A percentile compares a stretch with the other conserved stretches of the same genome.
phyloP scores from a whole-genome alignment of 2,888 invertebrate species.

The Lamproptera curius region DNA sequence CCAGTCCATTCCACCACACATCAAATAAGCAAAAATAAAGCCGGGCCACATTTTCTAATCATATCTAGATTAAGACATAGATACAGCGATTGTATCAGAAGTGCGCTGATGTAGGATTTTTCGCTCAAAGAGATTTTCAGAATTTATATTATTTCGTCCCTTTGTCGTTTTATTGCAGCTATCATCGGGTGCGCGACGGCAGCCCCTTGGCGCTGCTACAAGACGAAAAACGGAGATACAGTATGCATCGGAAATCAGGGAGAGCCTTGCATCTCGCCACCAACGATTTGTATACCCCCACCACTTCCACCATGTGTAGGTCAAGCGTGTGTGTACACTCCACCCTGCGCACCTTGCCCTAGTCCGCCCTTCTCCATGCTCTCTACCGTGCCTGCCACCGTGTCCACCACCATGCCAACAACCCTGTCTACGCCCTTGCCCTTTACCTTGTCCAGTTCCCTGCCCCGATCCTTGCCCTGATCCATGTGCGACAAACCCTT shows the following conservation, averaged over 20 bases:
- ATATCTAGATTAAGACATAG: no score
- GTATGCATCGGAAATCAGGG: conserved; percentile 42
- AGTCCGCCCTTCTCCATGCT: conserved; percentile 11
- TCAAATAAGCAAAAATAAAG: no score
- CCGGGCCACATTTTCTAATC: no score
- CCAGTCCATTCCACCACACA: no score
- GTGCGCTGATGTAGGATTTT: no score
- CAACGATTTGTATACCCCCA: conserved; percentile 37
- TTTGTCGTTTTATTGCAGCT: conserved; percentile 36
- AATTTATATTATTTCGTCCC: no score
- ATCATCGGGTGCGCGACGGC: conserved; percentile 44
- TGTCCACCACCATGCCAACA: conserved; percentile 24
- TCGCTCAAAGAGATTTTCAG: no score
- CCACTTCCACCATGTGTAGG: conserved; percentile 40
- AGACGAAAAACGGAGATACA: conserved; percentile 40
- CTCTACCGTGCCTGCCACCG: conserved; percentile 21
- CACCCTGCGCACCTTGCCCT: conserved; percentile 19
- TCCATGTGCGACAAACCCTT: no score
- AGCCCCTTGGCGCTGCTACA: conserved; percentile 51
- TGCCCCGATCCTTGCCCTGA: neutral
- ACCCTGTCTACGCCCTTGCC: conserved; percentile 19
- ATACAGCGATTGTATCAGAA: no score
- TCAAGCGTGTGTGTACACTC: conserved; percentile 42
- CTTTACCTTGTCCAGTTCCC: neutral
- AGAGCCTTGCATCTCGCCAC: conserved; percentile 39